These are phyloP conservation scores for Zaprionus lachaisei DNA, from an alignment of 1,140 invertebrate species.

Conservation along the genomic window DNA sequence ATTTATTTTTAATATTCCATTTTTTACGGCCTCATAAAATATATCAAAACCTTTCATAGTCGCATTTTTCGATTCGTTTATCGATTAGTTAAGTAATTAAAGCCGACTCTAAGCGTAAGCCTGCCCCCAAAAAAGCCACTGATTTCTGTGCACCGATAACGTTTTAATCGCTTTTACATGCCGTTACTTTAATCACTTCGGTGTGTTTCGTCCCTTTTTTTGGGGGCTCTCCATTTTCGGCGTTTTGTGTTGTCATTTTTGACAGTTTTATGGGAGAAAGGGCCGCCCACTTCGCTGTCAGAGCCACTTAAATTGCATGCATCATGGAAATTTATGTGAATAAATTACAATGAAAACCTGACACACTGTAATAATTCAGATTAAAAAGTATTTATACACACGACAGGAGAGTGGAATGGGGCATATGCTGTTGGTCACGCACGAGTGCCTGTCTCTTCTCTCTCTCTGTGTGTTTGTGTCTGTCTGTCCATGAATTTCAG, in stretches of 20 bases:
- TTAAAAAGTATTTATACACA: slow-evolving; percentile 78
- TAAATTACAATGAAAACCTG: slow-evolving; percentile 74
- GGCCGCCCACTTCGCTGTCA: slow-evolving; percentile 37
- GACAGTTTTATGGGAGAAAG: slow-evolving; percentile 20
- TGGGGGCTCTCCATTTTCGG: background rate
- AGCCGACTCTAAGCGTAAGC: slow-evolving; percentile 14
- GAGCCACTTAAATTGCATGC: slow-evolving; percentile 74
- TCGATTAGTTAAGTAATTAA: slow-evolving; percentile 46
- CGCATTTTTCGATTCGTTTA: slow-evolving; percentile 9
- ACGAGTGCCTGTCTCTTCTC: background rate
- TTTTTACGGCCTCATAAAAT: background rate
- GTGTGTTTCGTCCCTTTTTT: background rate
- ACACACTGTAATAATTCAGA: slow-evolving; percentile 71
- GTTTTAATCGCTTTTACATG: slow-evolving; percentile 37
- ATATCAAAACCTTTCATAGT: background rate
- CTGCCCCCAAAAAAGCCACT: background rate
- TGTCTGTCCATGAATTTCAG: slow-evolving; percentile 6
- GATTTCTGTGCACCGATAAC: slow-evolving; percentile 7
- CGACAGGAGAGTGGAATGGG: slow-evolving; percentile 37
- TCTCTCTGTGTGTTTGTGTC: slow-evolving; percentile 30
- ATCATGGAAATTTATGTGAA: slow-evolving; percentile 77
- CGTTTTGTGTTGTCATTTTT: slow-evolving; percentile 19
- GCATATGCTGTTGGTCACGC: slow-evolving; percentile 55
- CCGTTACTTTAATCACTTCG: slow-evolving; percentile 21
- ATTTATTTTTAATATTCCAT: slow-evolving; percentile 20